Evolutionary conservation across 2,797 vertebrate genomes (phyloP), one percentile per base, ranked within the genome.

Genomic region (Benthosema pterotum): DNA sequence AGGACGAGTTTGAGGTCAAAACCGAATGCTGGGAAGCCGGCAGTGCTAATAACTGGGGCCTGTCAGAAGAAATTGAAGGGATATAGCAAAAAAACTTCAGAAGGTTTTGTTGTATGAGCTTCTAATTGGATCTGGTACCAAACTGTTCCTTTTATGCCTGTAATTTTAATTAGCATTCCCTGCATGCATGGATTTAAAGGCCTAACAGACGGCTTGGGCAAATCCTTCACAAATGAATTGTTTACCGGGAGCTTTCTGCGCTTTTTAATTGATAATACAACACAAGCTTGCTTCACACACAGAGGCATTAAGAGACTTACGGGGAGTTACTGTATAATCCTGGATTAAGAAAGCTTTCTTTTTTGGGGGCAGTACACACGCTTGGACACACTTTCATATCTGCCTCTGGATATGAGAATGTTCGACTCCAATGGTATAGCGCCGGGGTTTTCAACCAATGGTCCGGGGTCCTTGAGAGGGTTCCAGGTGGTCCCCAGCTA

Each of bases 281-380:
- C 28, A 42, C 53, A 42, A 12, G 17, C 32, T 38, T 38, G 11
- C 32, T 13, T 42, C 32, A 38, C 7, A 12, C 5, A 5, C 1
- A 38, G 8, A 32, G 0, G 12, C 14, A 52, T 52, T 52, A 52
- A n/a, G 50, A 25, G 50, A 42, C 38, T 11, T 42, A 38, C 5
- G 9, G 32, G 32, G 8, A 16, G 15, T 14, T 8, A 12, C 6
- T 12, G 3, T 12, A 15, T 17, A 46, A 32, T 48, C 43, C 57
- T 28, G 43, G 45, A 55, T 55, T 55, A 55, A 42, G 16, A 16
- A 15, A 58, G n/a, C 28, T n/a, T 15, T 48, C 16, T 58, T 38
- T n/a, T 38, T 38, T 9, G 8, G 32, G 32, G 32, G 13, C 9
- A 19, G 45, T 58, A 47, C 11, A 42, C 14, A 13, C 11, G 14